These are phyloP conservation scores for Telenomus remus DNA, from an alignment of 1,140 invertebrate genomes.

Conservation along the genomic window DNA sequence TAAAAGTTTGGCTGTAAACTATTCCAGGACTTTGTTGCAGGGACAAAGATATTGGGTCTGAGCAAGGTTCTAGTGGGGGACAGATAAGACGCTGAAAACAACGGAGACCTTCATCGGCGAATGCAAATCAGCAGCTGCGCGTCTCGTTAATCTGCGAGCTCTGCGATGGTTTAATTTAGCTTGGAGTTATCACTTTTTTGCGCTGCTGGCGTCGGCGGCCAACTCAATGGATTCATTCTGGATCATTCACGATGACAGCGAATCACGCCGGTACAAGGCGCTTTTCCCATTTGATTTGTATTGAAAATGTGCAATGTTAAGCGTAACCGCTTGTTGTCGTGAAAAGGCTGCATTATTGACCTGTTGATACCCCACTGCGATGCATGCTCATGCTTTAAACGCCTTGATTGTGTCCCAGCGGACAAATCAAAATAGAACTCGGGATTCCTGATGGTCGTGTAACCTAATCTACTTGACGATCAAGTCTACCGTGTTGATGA, in stretches of 20 bases:
- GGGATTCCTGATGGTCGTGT: constrained; percentile 16
- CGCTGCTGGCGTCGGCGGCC: constrained; percentile 17
- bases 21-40: constrained; percentile 15
- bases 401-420: constrained; percentile 25
- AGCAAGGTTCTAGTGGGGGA: not conserved
- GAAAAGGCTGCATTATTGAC: too few species aligned
- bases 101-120: constrained; percentile 24
- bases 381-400: constrained; percentile 17
- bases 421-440: constrained; percentile 37
- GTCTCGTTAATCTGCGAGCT: constrained; percentile 29
- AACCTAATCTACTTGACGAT: constrained; percentile 42
- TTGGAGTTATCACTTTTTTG: constrained; percentile 32
- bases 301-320: too few species aligned
- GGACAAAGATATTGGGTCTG: constrained; percentile 13
- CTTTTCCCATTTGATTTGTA: too few species aligned
- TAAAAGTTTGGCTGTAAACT: not conserved
- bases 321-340: too few species aligned
- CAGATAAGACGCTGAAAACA: constrained; percentile 25
- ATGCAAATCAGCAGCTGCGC: constrained; percentile 27
- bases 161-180: constrained; percentile 36
- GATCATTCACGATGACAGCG: not conserved
- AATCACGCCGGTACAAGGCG: too few species aligned
- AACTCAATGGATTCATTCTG: constrained; percentile 11
- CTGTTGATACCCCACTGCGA: constrained; percentile 1
- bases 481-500: constrained; percentile 37